Evolutionary conservation across 2,113 vertebrate genomes (phyloP).

Genomic region (Lepus europaeus): DNA sequence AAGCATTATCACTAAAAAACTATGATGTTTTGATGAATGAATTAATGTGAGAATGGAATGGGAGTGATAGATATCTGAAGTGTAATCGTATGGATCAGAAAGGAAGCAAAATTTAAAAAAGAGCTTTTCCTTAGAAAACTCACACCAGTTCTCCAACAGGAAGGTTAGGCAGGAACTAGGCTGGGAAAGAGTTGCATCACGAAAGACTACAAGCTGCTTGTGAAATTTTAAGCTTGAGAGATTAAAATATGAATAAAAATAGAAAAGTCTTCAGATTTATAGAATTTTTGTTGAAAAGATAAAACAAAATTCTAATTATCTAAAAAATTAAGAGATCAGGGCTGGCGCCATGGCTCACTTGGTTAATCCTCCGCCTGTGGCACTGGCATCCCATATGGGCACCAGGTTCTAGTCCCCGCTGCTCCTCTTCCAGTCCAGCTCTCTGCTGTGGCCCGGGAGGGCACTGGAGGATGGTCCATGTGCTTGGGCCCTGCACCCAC

Average conservation of each 20-base stretch:
- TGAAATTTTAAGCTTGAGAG: not conserved
- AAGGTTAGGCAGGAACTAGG: rapidly evolving
- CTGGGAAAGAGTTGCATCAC: not conserved
- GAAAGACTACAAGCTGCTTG: not conserved
- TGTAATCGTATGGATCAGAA: not conserved
- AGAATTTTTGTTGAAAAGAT: not conserved
- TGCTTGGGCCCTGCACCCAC: no score
- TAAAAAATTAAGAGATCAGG: not conserved
- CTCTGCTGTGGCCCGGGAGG: no score
- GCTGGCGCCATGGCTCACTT: no score
- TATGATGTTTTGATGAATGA: not conserved
- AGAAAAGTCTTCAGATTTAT: not conserved
- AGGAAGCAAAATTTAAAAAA: not conserved
- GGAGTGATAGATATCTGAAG: not conserved
- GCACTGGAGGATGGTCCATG: no score
- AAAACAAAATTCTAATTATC: not conserved
- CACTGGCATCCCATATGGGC: no score
- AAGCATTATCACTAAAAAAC: not conserved
- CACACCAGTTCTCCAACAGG: not conserved
- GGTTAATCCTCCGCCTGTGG: no score
- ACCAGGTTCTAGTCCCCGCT: no score
- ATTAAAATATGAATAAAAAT: not conserved
- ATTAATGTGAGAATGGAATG: not conserved
- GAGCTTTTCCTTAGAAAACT: not conserved
- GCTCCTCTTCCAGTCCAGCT: no score